Percentiles rank a stretch among this genome's conserved stretches.
These are phyloP conservation scores for Ceriagrion tenellum DNA, from an alignment of 2,888 invertebrate species.

Conservation along the genomic window DNA sequence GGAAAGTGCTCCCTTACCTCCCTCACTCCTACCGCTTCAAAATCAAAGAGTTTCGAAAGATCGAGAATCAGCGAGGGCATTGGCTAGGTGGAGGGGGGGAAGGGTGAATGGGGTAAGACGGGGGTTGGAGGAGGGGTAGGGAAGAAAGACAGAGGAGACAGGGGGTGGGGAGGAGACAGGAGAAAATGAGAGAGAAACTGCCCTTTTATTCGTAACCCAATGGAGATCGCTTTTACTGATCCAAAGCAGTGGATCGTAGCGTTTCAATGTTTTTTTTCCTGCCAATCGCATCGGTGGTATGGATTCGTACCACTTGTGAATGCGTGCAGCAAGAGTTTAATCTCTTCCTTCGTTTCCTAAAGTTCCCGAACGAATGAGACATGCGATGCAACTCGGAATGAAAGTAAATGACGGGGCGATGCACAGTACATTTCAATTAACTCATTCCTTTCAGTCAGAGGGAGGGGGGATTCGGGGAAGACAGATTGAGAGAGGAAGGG, in stretches of 20 bases:
- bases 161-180: background rate
- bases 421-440: background rate
- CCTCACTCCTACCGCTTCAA: background rate
- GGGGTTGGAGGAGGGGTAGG: background rate
- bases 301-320: background rate
- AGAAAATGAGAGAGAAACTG: conserved; percentile 32
- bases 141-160: background rate
- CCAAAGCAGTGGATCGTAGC: conserved; percentile 25
- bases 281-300: background rate
- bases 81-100: background rate
- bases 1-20: background rate
- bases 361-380: background rate
- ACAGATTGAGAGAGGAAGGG: background rate
- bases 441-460: background rate
- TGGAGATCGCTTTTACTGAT: conserved; percentile 29
- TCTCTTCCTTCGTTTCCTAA: background rate
- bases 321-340: background rate
- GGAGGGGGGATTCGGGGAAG: background rate
- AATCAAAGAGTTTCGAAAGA: conserved; percentile 26
- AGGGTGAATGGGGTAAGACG: background rate
- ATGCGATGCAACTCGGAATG: background rate
- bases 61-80: background rate
- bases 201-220: conserved; percentile 30
- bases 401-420: background rate
- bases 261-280: background rate